These are phyloP conservation scores for Rhinolophus sinicus DNA, from an alignment of 2,113 vertebrate genomes.

Conservation along the genomic window DNA sequence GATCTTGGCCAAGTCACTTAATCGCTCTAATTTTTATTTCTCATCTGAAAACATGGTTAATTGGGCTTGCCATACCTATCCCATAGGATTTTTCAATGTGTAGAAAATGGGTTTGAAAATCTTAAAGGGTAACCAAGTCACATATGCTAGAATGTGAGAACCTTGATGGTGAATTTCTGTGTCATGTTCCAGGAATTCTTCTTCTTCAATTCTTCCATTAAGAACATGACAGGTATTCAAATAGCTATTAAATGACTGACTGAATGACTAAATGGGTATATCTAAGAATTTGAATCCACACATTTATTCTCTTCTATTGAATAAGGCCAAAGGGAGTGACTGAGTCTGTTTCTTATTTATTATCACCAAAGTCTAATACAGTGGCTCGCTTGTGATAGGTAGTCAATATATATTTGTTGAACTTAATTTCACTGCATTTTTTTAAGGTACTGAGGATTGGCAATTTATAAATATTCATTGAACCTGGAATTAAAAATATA, in stretches of 20 bases:
- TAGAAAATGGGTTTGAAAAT: not conserved
- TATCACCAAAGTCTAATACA: not conserved
- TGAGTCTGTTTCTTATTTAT: not conserved
- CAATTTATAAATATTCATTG: not conserved
- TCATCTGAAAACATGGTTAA: not conserved
- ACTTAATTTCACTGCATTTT: conserved; percentile 21
- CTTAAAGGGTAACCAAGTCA: not conserved
- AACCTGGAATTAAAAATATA: not conserved
- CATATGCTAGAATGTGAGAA: not conserved
- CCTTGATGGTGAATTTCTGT: not conserved
- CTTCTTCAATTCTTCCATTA: not conserved
- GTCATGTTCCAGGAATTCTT: not conserved
- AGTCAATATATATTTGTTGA: not conserved
- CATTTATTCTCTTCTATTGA: not conserved
- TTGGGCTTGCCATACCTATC: not conserved
- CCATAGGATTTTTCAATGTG: not conserved
- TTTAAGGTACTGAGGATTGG: not conserved
- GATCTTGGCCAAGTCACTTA: not conserved
- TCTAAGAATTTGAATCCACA: not conserved
- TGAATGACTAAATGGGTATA: not conserved
- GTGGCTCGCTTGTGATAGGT: not conserved
- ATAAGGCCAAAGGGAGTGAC: not conserved
- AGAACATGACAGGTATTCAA: not conserved
- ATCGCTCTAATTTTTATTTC: not conserved
- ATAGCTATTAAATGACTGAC: not conserved